Base-by-base conservation (phyloP, 2,113 vertebrate genomes). In the Amblyornis subalaris region DNA sequence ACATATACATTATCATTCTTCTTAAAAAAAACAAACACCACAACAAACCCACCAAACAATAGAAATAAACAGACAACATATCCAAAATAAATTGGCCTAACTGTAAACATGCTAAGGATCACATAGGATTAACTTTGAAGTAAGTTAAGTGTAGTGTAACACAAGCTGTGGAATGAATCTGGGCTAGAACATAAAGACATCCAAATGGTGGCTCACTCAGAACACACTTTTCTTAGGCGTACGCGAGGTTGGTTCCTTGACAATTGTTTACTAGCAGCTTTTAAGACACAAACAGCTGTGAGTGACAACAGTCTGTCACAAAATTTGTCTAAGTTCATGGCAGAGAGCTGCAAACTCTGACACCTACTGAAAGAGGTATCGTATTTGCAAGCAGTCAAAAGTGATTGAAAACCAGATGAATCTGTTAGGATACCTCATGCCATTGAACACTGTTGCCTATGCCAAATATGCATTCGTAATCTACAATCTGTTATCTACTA, bases 281-380 rank as follows among this genome's bases (percentile, higher is more conserved):
- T 96, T 96, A 96, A 97, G 92, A 90, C 86, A 96, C 82, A 95
- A 95, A 95, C 91, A 97, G 94, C 93, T 96, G 82, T 96, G 95
- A 97, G 94, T 96, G 96, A 94, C 94, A 97, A 95, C 92, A 94
- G 73, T 96, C 94, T 96, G 93, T 97, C 95, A 96, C 88, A 96
- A 94, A 96, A 96, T 88, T 92, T 93, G 95, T 90, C 92, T 91
- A 96, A 96, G 95, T 95, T 96, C 94, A 96, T 87, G 95, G 75
- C 91, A 95, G 87, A 96, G 93, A 97, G 91, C 88, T 96, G 92
- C 90, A 96, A 96, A 96, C 89, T 97, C 90, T 97, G 91, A 93
- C 95, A 96, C 73, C 95, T 94, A 94, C 82, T 94, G 92, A 95
- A 95, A 95, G 92, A 97, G 95, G 82, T 97, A 90, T 95, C 53